Conservation (phyloP, 1,140 invertebrate genomes). For the Teleopsis dalmanni region DNA sequence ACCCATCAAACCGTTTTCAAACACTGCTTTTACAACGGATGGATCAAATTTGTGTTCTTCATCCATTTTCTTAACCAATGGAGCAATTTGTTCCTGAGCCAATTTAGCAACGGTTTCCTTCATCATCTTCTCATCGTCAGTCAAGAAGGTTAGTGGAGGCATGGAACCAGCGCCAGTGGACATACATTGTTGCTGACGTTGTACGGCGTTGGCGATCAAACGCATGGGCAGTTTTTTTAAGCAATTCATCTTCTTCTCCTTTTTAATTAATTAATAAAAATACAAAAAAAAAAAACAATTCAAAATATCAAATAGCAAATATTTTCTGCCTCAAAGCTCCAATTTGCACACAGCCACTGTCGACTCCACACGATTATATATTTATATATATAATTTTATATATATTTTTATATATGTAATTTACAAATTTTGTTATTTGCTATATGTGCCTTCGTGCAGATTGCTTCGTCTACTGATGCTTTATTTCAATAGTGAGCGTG, state of each 20-base stretch:
- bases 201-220: conserved; percentile 30
- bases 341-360: too few species aligned
- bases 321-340: too few species aligned
- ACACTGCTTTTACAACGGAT: conserved; percentile 33
- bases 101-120: conserved; percentile 77
- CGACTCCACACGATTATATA: too few species aligned
- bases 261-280: too few species aligned
- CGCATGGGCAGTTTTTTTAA: conserved; percentile 36
- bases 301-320: too few species aligned
- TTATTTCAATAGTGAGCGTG: too few species aligned
- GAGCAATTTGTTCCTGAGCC: conserved; percentile 78
- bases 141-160: conserved; percentile 57
- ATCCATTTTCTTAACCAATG: conserved; percentile 89
- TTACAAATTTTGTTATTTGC: too few species aligned
- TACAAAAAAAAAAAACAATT: too few species aligned
- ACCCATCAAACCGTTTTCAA: conserved; percentile 75
- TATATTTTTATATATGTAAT: too few species aligned
- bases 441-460: too few species aligned
- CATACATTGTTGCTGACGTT: conserved; percentile 33
- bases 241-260: conserved; percentile 38
- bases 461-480: too few species aligned
- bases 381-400: too few species aligned
- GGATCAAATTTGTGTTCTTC: conserved; percentile 63
- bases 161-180: conserved; percentile 25
- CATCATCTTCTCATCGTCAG: conserved; percentile 69